Evolutionary conservation across 2,113 vertebrate genomes (phyloP).

Genomic region (Numenius arquata): DNA sequence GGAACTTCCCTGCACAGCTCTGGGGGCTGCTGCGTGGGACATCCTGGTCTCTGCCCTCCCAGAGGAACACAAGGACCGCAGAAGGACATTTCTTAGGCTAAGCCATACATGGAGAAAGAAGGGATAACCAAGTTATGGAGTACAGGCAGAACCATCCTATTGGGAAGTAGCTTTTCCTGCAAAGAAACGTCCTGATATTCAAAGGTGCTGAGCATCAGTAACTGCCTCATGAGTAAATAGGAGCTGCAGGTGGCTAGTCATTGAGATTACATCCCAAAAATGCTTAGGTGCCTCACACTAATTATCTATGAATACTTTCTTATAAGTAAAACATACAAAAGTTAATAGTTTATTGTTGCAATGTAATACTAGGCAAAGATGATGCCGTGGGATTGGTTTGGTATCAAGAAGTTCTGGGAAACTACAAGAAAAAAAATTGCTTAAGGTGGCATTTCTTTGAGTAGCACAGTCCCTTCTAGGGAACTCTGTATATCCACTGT

Average conservation of each 20-base stretch:
- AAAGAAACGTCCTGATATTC: not conserved
- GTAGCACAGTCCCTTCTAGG: not conserved
- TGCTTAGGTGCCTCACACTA: not conserved
- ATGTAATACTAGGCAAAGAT: not conserved
- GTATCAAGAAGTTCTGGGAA: not conserved
- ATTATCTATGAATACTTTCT: rapidly evolving
- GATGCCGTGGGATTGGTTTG: not conserved
- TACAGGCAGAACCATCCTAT: not conserved
- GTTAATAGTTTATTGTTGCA: not conserved
- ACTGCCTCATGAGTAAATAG: not conserved
- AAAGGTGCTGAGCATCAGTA: not conserved
- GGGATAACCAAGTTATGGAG: not conserved
- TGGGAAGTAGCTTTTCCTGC: not conserved
- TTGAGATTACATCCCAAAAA: not conserved
- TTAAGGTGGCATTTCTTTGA: not conserved
- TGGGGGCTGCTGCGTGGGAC: not conserved
- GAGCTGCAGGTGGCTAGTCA: not conserved
- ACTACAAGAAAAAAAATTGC: not conserved
- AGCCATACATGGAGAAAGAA: not conserved
- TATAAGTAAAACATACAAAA: not conserved
- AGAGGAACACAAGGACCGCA: rapidly evolving
- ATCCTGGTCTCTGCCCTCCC: not conserved
- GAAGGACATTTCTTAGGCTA: not conserved
- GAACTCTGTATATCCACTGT: not conserved
- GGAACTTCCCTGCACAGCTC: not conserved